Base-by-base conservation (phyloP, 2,888 invertebrate species). In the Lissocephala sabroskyi region DNA sequence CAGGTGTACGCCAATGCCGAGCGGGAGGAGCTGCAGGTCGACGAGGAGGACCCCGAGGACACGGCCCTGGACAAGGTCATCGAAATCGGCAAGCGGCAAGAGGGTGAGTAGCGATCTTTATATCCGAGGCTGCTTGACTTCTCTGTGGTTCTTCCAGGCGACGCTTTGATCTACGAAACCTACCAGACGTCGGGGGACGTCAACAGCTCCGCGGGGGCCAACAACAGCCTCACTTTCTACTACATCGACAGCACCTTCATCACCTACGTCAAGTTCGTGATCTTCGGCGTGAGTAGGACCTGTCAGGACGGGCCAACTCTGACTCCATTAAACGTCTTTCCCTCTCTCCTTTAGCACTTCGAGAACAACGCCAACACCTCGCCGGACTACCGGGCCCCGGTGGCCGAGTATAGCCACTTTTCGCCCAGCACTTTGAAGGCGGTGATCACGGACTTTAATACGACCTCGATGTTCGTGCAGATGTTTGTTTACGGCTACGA, bases 401-500 rank as follows among this genome's bases (percentile, higher is more conserved):
- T 65, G 19, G 79, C 70, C 2, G 78, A 75, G 48, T 83, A 80
- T 53, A 78, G 66, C 30, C 79, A 81, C 47, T 67, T 74, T 17
- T 73, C 81, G 17, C 64, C 70, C 1, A 56, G 61, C 29, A 79
- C 80, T 1, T 51, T 82, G 0, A 82, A 82, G 54, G 83, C 80
- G 3, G 57, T 64, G 14, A 65, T 82, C 26, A 73, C 74, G 26
- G 81, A 79, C 50, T 62, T 49, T 10, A 59, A 79, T 23, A 63
- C 67, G 2, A 68, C 46, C 16, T 64, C 60, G 33, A 45, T 82
- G 18, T 80, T 77, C 54, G 83, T 76, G 14, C 67, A 79, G 59
- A 80, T 82, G 73, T 70, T 68, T 41, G 37, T 82, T 36, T 82
- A 80, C 56, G 82, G 82, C n/a, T 82, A 68, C 45, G 49, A 49